Evolutionary conservation across 2,797 vertebrate species (phyloP), one percentile per base, ranked within the genome.

Genomic region (Mallotus villosus): DNA sequence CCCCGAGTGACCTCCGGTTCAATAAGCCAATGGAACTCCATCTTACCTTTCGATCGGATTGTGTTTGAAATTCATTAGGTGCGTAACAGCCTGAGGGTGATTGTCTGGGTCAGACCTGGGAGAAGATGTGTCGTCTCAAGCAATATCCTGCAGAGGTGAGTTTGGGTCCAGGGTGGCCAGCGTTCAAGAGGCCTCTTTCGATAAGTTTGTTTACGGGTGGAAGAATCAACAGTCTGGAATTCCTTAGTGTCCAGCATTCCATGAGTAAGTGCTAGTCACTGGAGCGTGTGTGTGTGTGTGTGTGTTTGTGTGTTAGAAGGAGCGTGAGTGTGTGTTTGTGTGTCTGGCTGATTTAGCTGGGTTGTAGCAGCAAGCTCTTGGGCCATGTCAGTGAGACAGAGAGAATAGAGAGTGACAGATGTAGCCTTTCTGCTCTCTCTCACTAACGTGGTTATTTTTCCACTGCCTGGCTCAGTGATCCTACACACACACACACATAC

Each of bases 361-460:
- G 76, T 86, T 83, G 79, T 86, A 70, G 70, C 72, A 67, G 83
- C 72, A 67, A 72, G 79, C 85, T 89, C 46, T 67, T 84, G 85
- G 83, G 81, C 81, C 81, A 83, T 83, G 85, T 91, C 90, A 90
- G 83, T 84, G 84, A 71, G 67, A 14, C 63, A 80, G 77, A 82
- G 84, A 84, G 90, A 89, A 92, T 88, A 68, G 91, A 89, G 91
- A 93, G 92, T 88, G 86, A 90, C 93, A 95, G 92, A 95, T 93
- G 93, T 88, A 91, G 89, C 83, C 92, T 88, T 91, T 95, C 91
- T 90, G 88, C 89, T 92, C 81, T 82, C 88, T 75, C 87, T 92
- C 89, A 86, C 89, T 93, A 89, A 94, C 92, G 90, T 91, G 90
- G 91, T 92, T 94, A 90, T 85, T 74, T 88, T 91, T 91, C 83